phyloP scores from a whole-genome alignment of 2,888 invertebrate species.

The Chymomyza amoena region DNA sequence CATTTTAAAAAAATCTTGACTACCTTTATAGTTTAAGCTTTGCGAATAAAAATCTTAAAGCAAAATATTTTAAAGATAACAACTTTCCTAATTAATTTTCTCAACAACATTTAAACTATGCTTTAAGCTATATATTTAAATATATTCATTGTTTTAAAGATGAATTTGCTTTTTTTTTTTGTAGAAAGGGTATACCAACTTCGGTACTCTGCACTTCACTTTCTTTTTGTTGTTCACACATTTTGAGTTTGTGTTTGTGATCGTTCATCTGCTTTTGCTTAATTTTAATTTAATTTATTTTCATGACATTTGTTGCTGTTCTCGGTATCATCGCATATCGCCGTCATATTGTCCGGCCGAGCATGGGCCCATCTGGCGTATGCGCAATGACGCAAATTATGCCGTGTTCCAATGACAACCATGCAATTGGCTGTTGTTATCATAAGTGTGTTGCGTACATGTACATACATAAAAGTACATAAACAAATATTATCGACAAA shows the following conservation, averaged over 20 bases:
- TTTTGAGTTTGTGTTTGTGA: constrained; percentile 37
- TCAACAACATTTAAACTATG: too few species aligned
- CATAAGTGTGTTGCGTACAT: background rate
- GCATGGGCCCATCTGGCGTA: constrained; percentile 58
- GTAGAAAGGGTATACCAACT: background rate
- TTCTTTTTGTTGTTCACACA: constrained; percentile 54
- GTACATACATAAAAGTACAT: background rate
- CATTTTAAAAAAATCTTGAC: too few species aligned
- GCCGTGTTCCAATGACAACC: constrained; percentile 6
- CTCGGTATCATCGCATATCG: background rate
- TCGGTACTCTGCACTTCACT: background rate
- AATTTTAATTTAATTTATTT: constrained; percentile 36
- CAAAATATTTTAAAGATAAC: too few species aligned
- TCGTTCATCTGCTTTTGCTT: constrained; percentile 21
- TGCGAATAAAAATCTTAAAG: too few species aligned
- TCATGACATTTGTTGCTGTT: background rate
- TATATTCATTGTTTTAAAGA: constrained; percentile 17
- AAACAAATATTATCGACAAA: background rate
- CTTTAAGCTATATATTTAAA: too few species aligned
- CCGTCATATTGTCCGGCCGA: background rate
- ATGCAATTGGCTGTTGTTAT: constrained; percentile 5
- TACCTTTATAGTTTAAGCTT: too few species aligned
- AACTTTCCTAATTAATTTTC: too few species aligned
- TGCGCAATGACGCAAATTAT: constrained; percentile 58
- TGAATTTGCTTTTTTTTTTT: constrained; percentile 13